These are phyloP conservation scores for Ypsolopha scabrella DNA, from an alignment of 2,888 invertebrate genomes.

Conservation along the genomic window DNA sequence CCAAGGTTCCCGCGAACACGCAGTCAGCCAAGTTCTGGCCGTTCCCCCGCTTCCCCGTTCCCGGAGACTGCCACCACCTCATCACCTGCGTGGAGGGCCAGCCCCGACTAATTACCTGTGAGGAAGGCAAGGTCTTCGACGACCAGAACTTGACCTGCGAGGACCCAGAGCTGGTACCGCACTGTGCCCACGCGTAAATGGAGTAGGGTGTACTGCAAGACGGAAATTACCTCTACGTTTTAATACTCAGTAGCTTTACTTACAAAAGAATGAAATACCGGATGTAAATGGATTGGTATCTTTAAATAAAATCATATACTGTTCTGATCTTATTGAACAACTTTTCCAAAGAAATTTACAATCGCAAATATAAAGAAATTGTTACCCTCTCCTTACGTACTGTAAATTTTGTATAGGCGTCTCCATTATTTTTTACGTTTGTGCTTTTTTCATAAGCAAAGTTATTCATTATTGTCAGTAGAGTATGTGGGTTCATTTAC, in stretches of 20 bases:
- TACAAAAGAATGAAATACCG: too few relatives aligned
- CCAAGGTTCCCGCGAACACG: slow-evolving; percentile 83
- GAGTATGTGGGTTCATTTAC: too few relatives aligned
- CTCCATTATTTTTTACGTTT: too few relatives aligned
- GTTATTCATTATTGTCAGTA: too few relatives aligned
- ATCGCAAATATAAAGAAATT: too few relatives aligned
- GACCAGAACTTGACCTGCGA: slow-evolving; percentile 86
- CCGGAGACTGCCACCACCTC: slow-evolving; percentile 87
- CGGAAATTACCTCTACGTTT: not conserved
- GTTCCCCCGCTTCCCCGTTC: slow-evolving; percentile 90
- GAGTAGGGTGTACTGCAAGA: not conserved
- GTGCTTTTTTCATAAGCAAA: too few relatives aligned
- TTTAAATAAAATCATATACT: too few relatives aligned
- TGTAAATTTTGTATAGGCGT: too few relatives aligned
- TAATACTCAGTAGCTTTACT: not conserved
- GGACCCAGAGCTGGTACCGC: slow-evolving; percentile 74
- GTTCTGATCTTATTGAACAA: too few relatives aligned
- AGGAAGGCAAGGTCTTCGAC: slow-evolving; percentile 89
- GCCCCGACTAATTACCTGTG: slow-evolving; percentile 89
- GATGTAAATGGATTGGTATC: too few relatives aligned
- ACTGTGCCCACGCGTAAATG: slow-evolving; percentile 36
- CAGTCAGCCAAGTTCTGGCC: slow-evolving; percentile 93
- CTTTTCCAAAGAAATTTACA: too few relatives aligned
- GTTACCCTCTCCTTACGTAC: too few relatives aligned
- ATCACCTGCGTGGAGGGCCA: slow-evolving; percentile 93